Conservation (phyloP, 2,888 invertebrate species). For the Drosophila multiciliata region DNA sequence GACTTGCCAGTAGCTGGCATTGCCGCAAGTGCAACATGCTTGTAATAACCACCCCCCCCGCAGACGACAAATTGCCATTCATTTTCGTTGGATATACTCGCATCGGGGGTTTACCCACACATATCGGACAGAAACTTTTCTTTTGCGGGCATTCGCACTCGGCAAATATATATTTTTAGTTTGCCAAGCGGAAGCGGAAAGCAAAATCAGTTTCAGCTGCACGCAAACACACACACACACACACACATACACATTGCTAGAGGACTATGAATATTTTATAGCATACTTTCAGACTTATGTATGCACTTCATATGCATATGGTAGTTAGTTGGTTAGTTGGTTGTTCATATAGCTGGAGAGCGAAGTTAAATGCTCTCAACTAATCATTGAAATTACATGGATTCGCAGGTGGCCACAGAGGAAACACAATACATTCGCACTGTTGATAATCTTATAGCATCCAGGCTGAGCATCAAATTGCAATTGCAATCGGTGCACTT, state of each 20-base stretch:
- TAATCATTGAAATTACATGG: slow-evolving; percentile 17
- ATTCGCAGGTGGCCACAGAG: slow-evolving; percentile 81
- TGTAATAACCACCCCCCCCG: slow-evolving; percentile 58
- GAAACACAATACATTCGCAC: slow-evolving; percentile 84
- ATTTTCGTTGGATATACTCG: slow-evolving; percentile 44
- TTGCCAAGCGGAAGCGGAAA: slow-evolving; percentile 71
- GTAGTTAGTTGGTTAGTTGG: slow-evolving; percentile 10
- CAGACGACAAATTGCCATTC: slow-evolving; percentile 79
- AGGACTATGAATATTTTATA: slow-evolving; percentile 69
- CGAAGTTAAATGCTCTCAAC: slow-evolving; percentile 12
- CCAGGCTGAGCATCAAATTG: slow-evolving; percentile 83
- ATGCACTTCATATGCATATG: slow-evolving; percentile 42
- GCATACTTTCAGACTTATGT: slow-evolving; percentile 40
- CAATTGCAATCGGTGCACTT: slow-evolving; percentile 85
- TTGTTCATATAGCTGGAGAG: not conserved
- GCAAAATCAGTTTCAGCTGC: slow-evolving; percentile 71
- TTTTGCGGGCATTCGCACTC: slow-evolving; percentile 34
- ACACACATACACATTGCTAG: slow-evolving; percentile 22
- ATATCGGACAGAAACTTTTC: slow-evolving; percentile 53
- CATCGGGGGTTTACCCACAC: slow-evolving; percentile 37
- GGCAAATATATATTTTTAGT: slow-evolving; percentile 63
- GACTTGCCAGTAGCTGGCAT: slow-evolving; percentile 23
- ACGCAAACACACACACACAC: slow-evolving; percentile 14
- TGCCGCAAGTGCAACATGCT: slow-evolving; percentile 64
- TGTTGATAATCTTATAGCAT: slow-evolving; percentile 84